Evolutionary conservation across 2,888 invertebrate genomes (phyloP).

Genomic region (Pristionchus arcanus): DNA sequence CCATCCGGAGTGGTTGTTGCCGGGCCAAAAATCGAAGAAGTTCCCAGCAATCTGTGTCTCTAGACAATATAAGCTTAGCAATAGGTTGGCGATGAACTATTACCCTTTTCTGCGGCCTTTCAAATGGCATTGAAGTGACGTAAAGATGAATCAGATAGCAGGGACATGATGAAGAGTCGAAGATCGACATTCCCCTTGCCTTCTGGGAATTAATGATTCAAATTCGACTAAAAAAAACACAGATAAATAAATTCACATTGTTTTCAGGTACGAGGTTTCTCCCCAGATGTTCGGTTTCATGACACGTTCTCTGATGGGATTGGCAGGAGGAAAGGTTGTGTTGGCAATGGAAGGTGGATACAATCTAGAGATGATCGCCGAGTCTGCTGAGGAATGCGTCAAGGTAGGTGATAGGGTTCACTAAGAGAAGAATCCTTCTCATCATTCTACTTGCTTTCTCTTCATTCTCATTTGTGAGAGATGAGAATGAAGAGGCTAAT

Average conservation of each 20-base stretch:
- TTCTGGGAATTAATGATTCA: too few relatives aligned
- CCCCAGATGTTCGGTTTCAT: conserved; percentile 90
- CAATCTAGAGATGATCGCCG: conserved; percentile 95
- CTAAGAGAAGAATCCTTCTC: neutral
- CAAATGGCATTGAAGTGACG: neutral
- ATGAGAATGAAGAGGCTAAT: too few relatives aligned
- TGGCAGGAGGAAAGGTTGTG: conserved; percentile 83
- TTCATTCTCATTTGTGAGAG: too few relatives aligned
- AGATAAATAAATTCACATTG: too few relatives aligned
- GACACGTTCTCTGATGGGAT: conserved; percentile 92
- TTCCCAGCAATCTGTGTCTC: too few relatives aligned
- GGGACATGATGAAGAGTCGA: too few relatives aligned
- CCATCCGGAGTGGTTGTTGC: too few relatives aligned
- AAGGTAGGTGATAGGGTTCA: conserved; percentile 83
- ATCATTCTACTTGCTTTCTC: neutral
- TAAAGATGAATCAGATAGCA: neutral
- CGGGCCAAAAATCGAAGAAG: too few relatives aligned
- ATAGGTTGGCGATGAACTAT: too few relatives aligned
- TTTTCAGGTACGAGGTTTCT: conserved; percentile 89
- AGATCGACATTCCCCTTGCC: too few relatives aligned
- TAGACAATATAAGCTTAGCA: too few relatives aligned
- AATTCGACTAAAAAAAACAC: too few relatives aligned
- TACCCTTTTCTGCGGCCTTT: neutral
- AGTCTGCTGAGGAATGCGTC: conserved; percentile 96
- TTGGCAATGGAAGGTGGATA: conserved; percentile 84